Evolutionary conservation across 92 coral and sea anemone species (phyloP), one percentile per base, ranked within the genome.

Genomic region (Phenganax marumi): DNA sequence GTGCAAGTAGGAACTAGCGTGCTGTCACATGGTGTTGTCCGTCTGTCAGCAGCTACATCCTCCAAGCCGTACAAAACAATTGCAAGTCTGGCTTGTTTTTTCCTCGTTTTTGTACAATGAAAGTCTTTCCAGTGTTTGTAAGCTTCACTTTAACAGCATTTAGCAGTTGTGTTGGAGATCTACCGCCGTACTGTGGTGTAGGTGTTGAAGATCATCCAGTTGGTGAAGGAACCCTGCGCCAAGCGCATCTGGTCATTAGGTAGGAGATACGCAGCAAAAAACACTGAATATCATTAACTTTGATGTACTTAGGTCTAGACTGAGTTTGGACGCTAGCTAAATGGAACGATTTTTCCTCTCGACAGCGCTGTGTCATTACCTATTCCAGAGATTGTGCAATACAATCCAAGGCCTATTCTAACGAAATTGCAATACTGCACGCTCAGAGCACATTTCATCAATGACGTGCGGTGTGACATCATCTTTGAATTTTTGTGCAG

Each of bases 221-320:
- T 16, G 72, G 26, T 9, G 83, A 47, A 63, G 83, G 83, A 39
- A 78, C 72, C 3, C 68, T 78, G 49, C 54, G 43, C 13, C 83
- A 78, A 78, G 83, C 63, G 11, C 83, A 78, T 62, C 18, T 78
- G 83, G 83, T 50, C 5, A 24, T 47, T 10, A 78, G 83, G 83
- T 78, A 77, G 12, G 68, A 62, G 18, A 18, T 19, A 62, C 18
- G 33, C 13, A 18, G 68, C 33, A 18, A 19, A 18, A 19, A 19
- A n/a, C 18, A 3, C 10, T 19, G 1, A 3, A 62, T 6, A 6
- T n/a, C 63, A 39, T 62, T 62, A 62, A 19, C 68, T 18, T 62
- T 62, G 22, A 62, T 25, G 18, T 62, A 7, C 22, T n/a, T n/a
- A 13, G 11, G 33, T 6, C 3, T 19, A 62, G 33, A 7, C 18